Evolutionary conservation across 1,140 invertebrate species (phyloP), one percentile per base, ranked within the genome.

Genomic region (Fopius arisanus): DNA sequence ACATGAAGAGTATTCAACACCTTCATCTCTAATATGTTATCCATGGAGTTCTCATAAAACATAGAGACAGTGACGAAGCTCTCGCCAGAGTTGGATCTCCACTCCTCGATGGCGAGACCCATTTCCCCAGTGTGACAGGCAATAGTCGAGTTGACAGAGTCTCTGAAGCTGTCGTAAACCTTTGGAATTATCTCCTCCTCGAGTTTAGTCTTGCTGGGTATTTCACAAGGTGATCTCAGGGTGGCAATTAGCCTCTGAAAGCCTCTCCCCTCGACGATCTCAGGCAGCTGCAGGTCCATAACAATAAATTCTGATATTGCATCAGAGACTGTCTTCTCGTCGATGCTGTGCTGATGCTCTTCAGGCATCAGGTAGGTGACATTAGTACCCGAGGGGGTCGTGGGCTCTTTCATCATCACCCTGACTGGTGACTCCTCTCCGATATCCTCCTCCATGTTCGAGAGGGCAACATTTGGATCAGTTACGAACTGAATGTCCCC

Each of bases 151-250:
- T 77, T 68, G 3, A 90, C 82, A 1, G 83, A 78, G 48, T 89
- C 86, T 28, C 85, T 84, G 67, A 84, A 88, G 10, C 80, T 83
- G 2, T 89, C 84, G 69, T 90, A 90, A 19, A 88, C 84, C 74
- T 84, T 88, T 31, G 90, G 90, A 74, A 90, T 86, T 54, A 90
- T 86, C 70, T 89, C 89, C 54, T 89, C 86, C 76, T 89, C 88
- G 1, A 90, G 72, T 75, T 88, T 88, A 63, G 81, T 84, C 78
- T 89, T 90, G 54, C 84, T 87, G 1, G 89, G 89, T 14, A 90
- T 89, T 80, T 89, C 88, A 78, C 89, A 90, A 0, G 89, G 88
- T 0, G 89, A 90, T 63, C 83, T 85, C 0, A 90, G 74, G 0
- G 88, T 88, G 0, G 88, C 88, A 0, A 90, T 82, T 0, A 90